These are phyloP conservation scores for Ficedula albicollis DNA, from an alignment of 2,797 vertebrate species.

Conservation along the genomic window DNA sequence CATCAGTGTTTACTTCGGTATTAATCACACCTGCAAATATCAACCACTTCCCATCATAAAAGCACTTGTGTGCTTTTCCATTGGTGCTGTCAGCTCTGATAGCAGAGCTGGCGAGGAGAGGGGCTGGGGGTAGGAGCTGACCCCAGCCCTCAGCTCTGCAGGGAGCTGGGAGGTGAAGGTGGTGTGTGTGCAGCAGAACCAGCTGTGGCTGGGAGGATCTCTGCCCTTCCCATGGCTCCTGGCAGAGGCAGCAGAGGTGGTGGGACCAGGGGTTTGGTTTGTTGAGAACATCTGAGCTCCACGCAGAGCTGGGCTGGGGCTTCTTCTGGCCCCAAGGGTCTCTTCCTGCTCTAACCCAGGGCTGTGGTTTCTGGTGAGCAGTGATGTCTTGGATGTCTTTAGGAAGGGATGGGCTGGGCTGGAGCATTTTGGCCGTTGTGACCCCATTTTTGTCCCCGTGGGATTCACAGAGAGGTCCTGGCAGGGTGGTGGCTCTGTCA, in stretches of 20 bases:
- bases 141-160: not conserved
- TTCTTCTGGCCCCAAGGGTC: not conserved
- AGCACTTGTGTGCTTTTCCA: not conserved
- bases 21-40: not conserved
- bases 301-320: not conserved
- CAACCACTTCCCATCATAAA: constrained; percentile 1
- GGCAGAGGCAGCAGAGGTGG: fast-evolving
- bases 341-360: fast-evolving
- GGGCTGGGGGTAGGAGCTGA: not conserved
- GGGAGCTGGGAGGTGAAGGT: not conserved
- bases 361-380: not conserved
- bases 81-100: fast-evolving
- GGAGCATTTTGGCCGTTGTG: fast-evolving
- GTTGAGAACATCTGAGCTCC: not conserved
- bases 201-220: not conserved
- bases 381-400: fast-evolving
- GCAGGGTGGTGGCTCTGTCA: not conserved
- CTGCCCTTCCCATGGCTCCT: fast-evolving
- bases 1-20: not conserved
- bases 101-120: not conserved
- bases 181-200: not conserved
- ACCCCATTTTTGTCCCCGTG: fast-evolving
- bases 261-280: not conserved
- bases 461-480: not conserved
- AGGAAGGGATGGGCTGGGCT: not conserved